Evolutionary conservation across 2,888 invertebrate genomes (phyloP).

Genomic region (Nephrotoma guestfalica): DNA sequence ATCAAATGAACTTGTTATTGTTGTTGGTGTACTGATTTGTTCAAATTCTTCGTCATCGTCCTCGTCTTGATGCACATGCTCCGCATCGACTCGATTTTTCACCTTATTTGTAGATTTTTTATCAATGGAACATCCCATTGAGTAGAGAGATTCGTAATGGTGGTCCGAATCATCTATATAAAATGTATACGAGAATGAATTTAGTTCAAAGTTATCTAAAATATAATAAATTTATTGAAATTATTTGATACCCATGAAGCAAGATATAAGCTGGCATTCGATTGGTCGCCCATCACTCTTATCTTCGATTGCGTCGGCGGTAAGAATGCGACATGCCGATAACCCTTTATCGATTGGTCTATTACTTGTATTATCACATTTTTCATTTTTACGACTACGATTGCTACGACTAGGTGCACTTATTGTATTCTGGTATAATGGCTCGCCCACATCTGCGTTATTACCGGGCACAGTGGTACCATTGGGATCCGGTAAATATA

Average conservation of each 20-base stretch:
- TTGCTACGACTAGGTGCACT: background rate
- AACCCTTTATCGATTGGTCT: background rate
- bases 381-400: background rate
- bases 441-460: background rate
- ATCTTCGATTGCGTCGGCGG: background rate
- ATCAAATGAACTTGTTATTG: background rate
- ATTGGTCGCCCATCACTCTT: background rate
- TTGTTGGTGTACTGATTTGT: background rate
- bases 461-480: background rate
- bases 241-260: background rate
- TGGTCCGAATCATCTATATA: slow-evolving; percentile 52
- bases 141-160: slow-evolving; percentile 50
- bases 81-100: slow-evolving; percentile 9
- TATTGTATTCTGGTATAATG: slow-evolving; percentile 3
- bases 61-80: background rate
- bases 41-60: background rate
- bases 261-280: background rate
- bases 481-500: slow-evolving; percentile 19
- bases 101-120: slow-evolving; percentile 12
- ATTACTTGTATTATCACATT: background rate
- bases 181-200: slow-evolving; percentile 8
- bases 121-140: slow-evolving; percentile 11
- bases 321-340: background rate
- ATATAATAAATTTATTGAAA: background rate
- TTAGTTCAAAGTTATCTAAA: background rate